Conservation (phyloP, 2,113 vertebrate species). For the Epinephelus lanceolatus region DNA sequence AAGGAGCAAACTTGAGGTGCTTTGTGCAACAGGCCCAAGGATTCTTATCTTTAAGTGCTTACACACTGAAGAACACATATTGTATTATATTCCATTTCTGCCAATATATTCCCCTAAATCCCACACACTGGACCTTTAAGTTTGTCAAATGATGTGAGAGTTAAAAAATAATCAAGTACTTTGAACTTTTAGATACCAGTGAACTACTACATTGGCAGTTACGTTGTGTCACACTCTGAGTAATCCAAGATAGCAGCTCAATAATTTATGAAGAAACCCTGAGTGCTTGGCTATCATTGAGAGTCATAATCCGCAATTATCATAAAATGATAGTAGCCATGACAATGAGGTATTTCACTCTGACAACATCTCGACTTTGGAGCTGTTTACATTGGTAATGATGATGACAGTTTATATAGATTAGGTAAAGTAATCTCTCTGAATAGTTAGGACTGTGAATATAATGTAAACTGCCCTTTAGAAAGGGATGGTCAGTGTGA, state of each 20-base stretch:
- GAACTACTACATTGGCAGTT: background rate
- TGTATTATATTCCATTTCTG: too few species aligned
- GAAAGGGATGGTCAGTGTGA: background rate
- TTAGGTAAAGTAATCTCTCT: background rate
- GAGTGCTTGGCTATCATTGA: background rate
- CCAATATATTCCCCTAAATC: too few species aligned
- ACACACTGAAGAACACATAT: too few species aligned
- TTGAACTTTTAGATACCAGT: background rate
- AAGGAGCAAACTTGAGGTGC: too few species aligned
- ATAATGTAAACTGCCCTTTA: background rate
- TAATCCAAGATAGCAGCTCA: background rate
- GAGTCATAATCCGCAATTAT: background rate
- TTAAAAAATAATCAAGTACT: background rate
- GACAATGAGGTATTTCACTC: background rate
- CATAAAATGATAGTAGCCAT: conserved; percentile 19
- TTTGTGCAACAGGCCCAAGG: too few species aligned
- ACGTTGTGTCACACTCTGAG: background rate
- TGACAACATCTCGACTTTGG: conserved; percentile 19
- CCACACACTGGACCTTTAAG: too few species aligned
- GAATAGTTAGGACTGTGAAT: background rate
- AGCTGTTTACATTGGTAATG: background rate
- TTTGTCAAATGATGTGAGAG: background rate
- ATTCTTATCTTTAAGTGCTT: too few species aligned
- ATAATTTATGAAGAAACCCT: background rate
- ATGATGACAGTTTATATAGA: background rate